A percentile compares a stretch with the other conserved stretches of the same genome.
Conservation (phyloP, 2,888 invertebrate genomes). For the Aspidiotus rigidus region DNA sequence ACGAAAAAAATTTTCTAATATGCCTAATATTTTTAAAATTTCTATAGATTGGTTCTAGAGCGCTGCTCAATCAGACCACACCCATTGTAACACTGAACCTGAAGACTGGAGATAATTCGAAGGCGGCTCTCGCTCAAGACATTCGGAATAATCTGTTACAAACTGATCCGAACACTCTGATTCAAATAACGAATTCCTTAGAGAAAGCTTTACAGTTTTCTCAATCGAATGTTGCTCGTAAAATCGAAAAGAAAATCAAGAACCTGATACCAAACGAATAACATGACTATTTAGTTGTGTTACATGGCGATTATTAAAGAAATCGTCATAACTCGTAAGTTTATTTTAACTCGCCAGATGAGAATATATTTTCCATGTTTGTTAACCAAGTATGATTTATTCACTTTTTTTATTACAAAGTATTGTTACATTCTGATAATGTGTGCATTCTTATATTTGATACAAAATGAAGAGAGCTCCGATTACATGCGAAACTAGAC, state of each 20-base stretch:
- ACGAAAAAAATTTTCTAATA: background rate
- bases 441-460: too few species aligned
- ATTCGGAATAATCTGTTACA: background rate
- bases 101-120: background rate
- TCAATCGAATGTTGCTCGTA: background rate
- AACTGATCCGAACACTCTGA: background rate
- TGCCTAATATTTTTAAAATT: background rate
- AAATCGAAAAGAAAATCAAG: background rate
- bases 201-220: background rate
- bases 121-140: background rate
- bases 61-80: background rate
- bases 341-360: too few species aligned
- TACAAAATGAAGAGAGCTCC: too few species aligned
- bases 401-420: too few species aligned
- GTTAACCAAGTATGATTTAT: too few species aligned
- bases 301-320: too few species aligned
- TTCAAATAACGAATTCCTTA: background rate
- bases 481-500: too few species aligned
- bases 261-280: background rate
- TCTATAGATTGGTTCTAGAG: background rate
- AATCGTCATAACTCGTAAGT: too few species aligned
- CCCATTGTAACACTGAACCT: background rate
- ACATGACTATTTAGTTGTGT: too few species aligned
- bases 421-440: too few species aligned
- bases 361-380: too few species aligned